phyloP scores from a whole-genome alignment of 2,797 vertebrate genomes.

The Choloepus didactylus region DNA sequence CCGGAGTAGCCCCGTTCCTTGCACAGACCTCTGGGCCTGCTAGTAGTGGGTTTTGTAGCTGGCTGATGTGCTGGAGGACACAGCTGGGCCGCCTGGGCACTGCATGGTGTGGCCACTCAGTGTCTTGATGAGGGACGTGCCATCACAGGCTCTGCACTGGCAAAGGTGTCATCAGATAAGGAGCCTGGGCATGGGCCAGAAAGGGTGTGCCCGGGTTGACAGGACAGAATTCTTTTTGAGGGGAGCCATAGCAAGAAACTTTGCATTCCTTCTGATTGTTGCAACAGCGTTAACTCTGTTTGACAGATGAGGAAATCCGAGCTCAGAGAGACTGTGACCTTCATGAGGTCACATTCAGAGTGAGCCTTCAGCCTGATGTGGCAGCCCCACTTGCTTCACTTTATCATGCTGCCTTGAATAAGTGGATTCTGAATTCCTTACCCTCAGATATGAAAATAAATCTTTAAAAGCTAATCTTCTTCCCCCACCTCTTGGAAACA shows the following conservation, averaged over 20 bases:
- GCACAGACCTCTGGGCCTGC: background rate
- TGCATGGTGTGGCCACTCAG: background rate
- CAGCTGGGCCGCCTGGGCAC: background rate
- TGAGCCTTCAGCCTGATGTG: background rate
- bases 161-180: background rate
- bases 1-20: background rate
- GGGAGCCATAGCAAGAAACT: background rate
- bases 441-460: background rate
- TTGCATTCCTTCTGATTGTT: background rate
- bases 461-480: background rate
- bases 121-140: slow-evolving; percentile 34
- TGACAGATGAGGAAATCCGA: background rate
- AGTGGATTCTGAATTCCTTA: slow-evolving; percentile 19
- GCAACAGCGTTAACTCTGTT: background rate
- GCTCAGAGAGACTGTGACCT: background rate
- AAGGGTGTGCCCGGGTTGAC: background rate
- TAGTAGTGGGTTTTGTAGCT: slow-evolving; percentile 66
- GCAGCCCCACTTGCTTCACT: background rate
- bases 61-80: background rate
- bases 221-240: background rate
- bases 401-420: background rate
- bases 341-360: background rate
- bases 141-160: background rate
- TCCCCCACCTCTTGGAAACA: background rate
- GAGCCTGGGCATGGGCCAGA: background rate